These are phyloP conservation scores for Agapostemon virescens DNA, from an alignment of 2,888 invertebrate species.

Conservation along the genomic window DNA sequence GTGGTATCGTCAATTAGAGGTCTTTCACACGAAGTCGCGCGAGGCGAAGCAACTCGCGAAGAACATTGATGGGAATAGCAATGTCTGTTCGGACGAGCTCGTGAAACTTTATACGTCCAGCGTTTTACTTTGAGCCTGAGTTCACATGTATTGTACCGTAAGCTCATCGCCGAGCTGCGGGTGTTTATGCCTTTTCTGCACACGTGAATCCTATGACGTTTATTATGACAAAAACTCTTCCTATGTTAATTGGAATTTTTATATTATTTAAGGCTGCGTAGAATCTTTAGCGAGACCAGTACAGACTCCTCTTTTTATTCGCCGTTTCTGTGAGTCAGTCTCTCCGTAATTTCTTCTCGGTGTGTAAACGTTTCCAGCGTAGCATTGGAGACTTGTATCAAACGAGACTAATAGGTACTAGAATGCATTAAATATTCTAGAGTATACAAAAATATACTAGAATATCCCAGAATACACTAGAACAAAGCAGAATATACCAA, in stretches of 20 bases:
- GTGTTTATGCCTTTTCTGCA: background rate
- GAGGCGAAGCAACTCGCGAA: constrained; percentile 1
- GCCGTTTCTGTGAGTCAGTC: background rate
- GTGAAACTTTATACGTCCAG: background rate
- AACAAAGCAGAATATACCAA: too few species aligned
- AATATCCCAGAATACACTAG: too few species aligned
- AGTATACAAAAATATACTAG: too few species aligned
- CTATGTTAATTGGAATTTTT: background rate
- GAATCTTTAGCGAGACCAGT: background rate
- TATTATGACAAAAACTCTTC: background rate
- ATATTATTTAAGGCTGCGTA: background rate
- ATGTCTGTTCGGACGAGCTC: background rate
- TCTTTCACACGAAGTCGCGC: constrained; percentile 9
- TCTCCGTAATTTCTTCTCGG: background rate
- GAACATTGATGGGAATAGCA: constrained; percentile 11
- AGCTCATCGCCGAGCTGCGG: background rate
- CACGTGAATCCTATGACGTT: background rate
- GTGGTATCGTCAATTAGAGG: constrained; percentile 13
- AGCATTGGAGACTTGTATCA: background rate
- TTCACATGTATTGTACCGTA: background rate
- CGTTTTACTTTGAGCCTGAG: background rate
- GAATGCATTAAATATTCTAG: too few species aligned
- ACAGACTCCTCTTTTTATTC: background rate
- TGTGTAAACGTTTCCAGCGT: background rate
- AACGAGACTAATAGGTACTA: too few species aligned